Base-by-base conservation (phyloP, 2,113 vertebrate species). In the Calypte anna region DNA sequence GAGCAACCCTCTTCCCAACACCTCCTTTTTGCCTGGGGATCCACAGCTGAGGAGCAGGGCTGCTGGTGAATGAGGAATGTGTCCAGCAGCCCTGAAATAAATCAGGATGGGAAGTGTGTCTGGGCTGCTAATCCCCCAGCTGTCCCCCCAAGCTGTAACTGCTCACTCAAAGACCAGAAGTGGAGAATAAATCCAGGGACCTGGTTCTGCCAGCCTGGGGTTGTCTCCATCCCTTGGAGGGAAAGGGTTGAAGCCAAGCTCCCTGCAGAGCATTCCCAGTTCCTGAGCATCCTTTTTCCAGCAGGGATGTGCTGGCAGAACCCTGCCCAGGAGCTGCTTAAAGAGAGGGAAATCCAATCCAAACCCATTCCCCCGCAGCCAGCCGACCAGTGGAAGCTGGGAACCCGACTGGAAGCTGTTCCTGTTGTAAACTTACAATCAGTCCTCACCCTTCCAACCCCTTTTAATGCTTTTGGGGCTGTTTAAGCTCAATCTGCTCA, bases 201-300 rank as follows among this genome's bases (percentile, higher is more conserved):
- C 3, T 11, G 11, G 20, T 27, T 43, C 46, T 7, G n/a, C 51
- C 25, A 36, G 20, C 57, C 40, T 19, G 5, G 5, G 64, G 55
- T 24, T 77, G 30, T 44, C 38, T 36, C n/a, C 2, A 0, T 10
- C 48, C 59, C 25, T 25, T 2, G 0, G 5, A 4, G 46, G 59
- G 55, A 10, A 21, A 53, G 12, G 0, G 3, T 5, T 17, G 54
- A 38, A 38, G 68, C 74, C 38, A 9, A 22, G 81, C 33, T 64
- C 50, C 1, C 0, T 15, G 57, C 27, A 7, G 73, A 17, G 14
- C 43, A 8, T 54, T 80, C 63, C 48, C 0, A 0, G 9, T 2
- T 24, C 38, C 40, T 27, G 55, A 25, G 31, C n/a, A 27, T 10
- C 31, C 30, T n/a, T 30, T 6, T 33, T 5, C 66, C 16, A 0